A percentile compares a stretch with the other conserved stretches of the same genome.
Evolutionary conservation across 1,140 invertebrate species (phyloP).

Genomic region (Oscheius sp.): DNA sequence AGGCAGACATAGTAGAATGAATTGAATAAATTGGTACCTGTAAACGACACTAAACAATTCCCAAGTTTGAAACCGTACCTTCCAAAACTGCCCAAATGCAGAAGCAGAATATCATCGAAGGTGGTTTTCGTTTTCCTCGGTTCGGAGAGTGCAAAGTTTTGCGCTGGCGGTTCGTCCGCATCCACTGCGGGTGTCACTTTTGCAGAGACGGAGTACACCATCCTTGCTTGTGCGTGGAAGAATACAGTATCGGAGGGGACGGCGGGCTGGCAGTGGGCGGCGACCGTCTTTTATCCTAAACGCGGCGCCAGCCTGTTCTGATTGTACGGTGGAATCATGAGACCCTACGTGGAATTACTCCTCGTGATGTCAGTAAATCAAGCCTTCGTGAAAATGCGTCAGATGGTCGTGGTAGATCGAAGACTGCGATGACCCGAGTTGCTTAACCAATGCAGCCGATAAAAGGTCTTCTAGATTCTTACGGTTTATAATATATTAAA

Average conservation of each 20-base stretch:
- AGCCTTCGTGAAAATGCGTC: no score
- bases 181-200: neutral
- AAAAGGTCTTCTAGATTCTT: no score
- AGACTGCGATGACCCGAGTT: no score
- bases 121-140: neutral
- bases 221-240: neutral
- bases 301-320: neutral
- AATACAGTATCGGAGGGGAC: neutral
- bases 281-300: neutral
- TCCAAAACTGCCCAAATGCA: constrained; percentile 22
- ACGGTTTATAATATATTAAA: no score
- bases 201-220: neutral
- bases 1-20: constrained; percentile 29
- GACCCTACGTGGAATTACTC: no score
- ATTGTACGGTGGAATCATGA: constrained; percentile 6
- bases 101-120: constrained; percentile 2
- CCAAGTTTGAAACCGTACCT: neutral
- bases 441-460: no score
- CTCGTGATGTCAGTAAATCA: no score
- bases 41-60: neutral
- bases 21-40: constrained; percentile 32
- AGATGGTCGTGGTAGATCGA: no score
- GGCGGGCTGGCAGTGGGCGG: neutral
- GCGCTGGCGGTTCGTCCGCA: neutral
- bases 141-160: neutral